These are phyloP conservation scores for Stegostoma tigrinum DNA, from an alignment of 2,113 vertebrate species.

Conservation along the genomic window DNA sequence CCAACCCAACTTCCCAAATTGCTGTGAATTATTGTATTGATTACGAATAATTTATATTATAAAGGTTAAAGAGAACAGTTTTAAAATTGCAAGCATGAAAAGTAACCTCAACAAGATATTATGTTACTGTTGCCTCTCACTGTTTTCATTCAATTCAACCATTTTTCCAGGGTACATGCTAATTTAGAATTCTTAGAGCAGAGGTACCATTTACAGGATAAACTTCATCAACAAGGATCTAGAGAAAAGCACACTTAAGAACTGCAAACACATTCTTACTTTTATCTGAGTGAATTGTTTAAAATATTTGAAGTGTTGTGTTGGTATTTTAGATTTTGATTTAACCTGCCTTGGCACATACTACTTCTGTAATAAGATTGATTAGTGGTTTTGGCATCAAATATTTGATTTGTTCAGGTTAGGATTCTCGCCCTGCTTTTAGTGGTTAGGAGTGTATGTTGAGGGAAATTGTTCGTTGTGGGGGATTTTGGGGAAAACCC, in stretches of 20 bases:
- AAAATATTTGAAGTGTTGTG: neutral
- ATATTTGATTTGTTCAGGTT: neutral
- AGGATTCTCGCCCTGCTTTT: neutral
- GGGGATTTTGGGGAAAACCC: neutral
- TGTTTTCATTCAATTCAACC: neutral
- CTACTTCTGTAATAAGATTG: neutral
- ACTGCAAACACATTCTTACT: neutral
- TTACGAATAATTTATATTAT: neutral
- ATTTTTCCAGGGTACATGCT: neutral
- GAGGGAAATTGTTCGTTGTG: no score
- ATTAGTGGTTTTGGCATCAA: neutral
- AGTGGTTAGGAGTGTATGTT: neutral
- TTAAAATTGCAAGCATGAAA: neutral
- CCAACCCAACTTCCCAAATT: neutral
- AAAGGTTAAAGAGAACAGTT: neutral
- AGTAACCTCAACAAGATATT: neutral
- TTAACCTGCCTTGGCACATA: neutral
- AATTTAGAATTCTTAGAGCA: neutral
- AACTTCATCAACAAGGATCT: neutral
- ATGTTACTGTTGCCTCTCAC: neutral
- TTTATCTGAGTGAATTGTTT: neutral
- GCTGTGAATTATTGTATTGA: neutral
- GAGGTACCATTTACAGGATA: neutral
- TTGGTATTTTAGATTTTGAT: neutral
- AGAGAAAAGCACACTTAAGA: neutral